Conservation (phyloP, 2,888 invertebrate species). For the Biston stratarius region DNA sequence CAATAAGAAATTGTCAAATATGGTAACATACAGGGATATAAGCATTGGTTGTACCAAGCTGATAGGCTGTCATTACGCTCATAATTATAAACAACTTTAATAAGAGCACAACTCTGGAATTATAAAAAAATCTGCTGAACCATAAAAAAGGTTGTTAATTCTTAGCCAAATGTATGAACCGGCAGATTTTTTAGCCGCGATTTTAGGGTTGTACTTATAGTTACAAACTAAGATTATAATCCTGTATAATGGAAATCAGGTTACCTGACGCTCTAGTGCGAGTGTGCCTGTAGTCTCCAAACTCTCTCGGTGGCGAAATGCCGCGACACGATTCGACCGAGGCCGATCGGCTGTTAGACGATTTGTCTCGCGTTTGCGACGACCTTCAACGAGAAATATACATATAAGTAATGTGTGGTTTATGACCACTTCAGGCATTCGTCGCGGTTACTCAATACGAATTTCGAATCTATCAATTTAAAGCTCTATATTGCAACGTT, state of each 20-base stretch:
- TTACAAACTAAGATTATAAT: no score
- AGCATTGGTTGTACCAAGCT: no score
- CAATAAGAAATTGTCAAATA: no score
- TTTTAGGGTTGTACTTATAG: no score
- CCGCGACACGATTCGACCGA: slow-evolving; percentile 82
- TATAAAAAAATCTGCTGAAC: no score
- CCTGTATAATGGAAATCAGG: not conserved
- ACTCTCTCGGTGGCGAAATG: slow-evolving; percentile 73
- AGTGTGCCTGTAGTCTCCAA: slow-evolving; percentile 70
- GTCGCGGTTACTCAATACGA: slow-evolving; percentile 27
- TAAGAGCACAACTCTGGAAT: no score
- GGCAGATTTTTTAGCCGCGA: no score
- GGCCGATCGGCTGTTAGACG: slow-evolving; percentile 85
- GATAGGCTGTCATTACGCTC: no score
- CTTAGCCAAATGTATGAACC: no score
- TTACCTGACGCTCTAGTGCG: slow-evolving; percentile 77
- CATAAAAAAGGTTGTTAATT: no score
- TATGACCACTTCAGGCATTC: slow-evolving; percentile 17
- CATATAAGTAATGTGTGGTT: slow-evolving; percentile 24
- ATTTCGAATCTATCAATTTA: slow-evolving; percentile 23
- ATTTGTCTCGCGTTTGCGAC: slow-evolving; percentile 89
- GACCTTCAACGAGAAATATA: slow-evolving; percentile 63
- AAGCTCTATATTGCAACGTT: not conserved
- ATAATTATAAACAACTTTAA: no score
- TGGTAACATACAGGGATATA: no score